Evolutionary conservation across 2,888 invertebrate genomes (phyloP).

Genomic region (Thecocarcelia acutangulata): DNA sequence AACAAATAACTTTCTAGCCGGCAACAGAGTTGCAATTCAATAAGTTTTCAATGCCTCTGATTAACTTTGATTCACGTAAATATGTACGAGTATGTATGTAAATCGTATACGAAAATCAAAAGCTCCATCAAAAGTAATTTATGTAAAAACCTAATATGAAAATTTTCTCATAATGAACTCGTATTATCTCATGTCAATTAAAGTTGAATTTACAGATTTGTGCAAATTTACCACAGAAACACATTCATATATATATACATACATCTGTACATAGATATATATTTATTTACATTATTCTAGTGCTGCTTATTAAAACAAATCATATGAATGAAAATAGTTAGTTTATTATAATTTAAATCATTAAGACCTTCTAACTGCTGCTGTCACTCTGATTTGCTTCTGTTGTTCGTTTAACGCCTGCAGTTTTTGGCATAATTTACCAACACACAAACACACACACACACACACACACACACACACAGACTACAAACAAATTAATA

Average conservation of each 20-base stretch:
- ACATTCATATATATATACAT: not conserved
- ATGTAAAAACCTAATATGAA: not conserved
- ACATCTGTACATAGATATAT: too few species aligned
- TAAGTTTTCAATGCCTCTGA: too few species aligned
- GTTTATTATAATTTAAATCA: slow-evolving; percentile 54
- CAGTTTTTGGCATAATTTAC: slow-evolving; percentile 38
- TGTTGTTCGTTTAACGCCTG: slow-evolving; percentile 52
- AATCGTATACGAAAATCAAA: too few species aligned
- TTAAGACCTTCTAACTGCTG: slow-evolving; percentile 55
- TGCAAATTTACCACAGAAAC: slow-evolving; percentile 4
- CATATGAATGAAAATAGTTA: slow-evolving; percentile 40
- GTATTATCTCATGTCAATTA: slow-evolving; percentile 40
- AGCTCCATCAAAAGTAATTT: not conserved
- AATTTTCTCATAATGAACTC: not conserved
- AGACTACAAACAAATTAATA: slow-evolving; percentile 27
- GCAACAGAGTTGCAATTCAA: too few species aligned
- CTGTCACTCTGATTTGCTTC: slow-evolving; percentile 20
- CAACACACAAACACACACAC: slow-evolving; percentile 17
- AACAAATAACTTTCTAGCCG: too few species aligned
- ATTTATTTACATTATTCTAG: not conserved
- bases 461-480: not conserved
- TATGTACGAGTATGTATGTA: too few species aligned
- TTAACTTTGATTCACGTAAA: too few species aligned
- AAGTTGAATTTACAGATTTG: slow-evolving; percentile 22
- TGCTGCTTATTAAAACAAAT: slow-evolving; percentile 22